Evolutionary conservation across 2,888 invertebrate genomes (phyloP).

Genomic region (Clusia tigrina): DNA sequence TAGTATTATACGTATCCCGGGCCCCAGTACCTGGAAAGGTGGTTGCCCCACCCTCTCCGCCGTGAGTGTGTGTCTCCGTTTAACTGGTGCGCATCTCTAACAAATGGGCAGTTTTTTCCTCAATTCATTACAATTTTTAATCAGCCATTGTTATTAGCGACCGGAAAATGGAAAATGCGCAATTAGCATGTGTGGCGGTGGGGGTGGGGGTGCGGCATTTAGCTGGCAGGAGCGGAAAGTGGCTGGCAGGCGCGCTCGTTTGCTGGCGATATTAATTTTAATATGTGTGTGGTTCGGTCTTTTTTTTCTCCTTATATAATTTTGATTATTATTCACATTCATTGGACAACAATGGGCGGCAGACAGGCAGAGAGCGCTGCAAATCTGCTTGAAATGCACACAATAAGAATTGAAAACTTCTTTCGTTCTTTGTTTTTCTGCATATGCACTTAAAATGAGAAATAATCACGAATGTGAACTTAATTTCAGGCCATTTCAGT

Average conservation of each 20-base stretch:
- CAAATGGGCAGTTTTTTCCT: neutral
- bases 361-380: neutral
- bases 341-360: slow-evolving; percentile 10
- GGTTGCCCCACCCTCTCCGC: too few species aligned
- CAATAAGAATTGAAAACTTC: slow-evolving; percentile 20
- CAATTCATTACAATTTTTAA: slow-evolving; percentile 11
- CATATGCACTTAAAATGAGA: neutral
- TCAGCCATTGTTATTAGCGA: slow-evolving; percentile 23
- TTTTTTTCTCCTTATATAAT: neutral
- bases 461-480: too few species aligned
- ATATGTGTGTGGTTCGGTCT: neutral
- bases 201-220: too few species aligned
- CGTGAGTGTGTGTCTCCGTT: too few species aligned
- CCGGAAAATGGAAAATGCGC: too few species aligned
- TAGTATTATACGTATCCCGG: too few species aligned
- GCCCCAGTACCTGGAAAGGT: too few species aligned
- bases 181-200: slow-evolving; percentile 24
- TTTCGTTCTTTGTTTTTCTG: slow-evolving; percentile 3
- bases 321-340: neutral
- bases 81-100: too few species aligned
- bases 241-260: neutral
- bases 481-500: too few species aligned
- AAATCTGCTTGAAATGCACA: slow-evolving; percentile 21
- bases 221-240: too few species aligned
- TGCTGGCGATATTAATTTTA: neutral